These are phyloP conservation scores for Xenops minutus DNA, from an alignment of 2,797 vertebrate genomes.

Conservation along the genomic window DNA sequence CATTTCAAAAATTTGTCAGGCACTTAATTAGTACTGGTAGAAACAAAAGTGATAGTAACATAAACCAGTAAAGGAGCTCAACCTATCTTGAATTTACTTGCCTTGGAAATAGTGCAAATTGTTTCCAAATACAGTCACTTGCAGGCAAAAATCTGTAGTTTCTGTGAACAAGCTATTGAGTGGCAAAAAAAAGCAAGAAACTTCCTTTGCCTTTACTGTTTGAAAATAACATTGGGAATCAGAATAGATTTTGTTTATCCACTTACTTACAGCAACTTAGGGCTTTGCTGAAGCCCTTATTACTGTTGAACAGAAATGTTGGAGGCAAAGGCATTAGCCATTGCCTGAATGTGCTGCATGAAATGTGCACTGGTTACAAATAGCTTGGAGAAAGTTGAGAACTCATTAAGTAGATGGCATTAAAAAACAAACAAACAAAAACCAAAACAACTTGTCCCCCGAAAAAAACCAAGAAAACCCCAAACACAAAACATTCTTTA, in stretches of 20 bases:
- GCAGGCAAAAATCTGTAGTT: not conserved
- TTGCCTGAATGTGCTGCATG: not conserved
- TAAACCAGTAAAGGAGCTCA: not conserved
- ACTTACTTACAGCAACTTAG: not conserved
- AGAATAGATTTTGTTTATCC: not conserved
- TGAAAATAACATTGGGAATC: not conserved
- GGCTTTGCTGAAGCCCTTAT: not conserved
- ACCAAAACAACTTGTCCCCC: no score
- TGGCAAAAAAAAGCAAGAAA: not conserved
- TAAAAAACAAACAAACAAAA: not conserved
- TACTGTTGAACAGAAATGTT: not conserved
- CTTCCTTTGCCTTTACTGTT: not conserved
- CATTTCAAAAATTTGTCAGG: not conserved
- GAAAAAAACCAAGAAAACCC: not conserved
- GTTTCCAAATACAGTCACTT: not conserved
- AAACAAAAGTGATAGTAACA: not conserved
- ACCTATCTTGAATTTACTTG: not conserved
- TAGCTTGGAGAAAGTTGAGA: not conserved
- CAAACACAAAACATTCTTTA: not conserved
- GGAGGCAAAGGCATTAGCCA: not conserved
- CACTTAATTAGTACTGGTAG: not conserved
- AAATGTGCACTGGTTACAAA: not conserved
- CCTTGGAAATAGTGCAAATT: not conserved
- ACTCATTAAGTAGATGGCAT: not conserved
- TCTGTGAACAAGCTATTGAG: not conserved